Percentiles rank a stretch among this genome's conserved stretches.
These are phyloP conservation scores for Diploscapter pachys DNA, from an alignment of 1,140 invertebrate genomes.

Conservation along the genomic window DNA sequence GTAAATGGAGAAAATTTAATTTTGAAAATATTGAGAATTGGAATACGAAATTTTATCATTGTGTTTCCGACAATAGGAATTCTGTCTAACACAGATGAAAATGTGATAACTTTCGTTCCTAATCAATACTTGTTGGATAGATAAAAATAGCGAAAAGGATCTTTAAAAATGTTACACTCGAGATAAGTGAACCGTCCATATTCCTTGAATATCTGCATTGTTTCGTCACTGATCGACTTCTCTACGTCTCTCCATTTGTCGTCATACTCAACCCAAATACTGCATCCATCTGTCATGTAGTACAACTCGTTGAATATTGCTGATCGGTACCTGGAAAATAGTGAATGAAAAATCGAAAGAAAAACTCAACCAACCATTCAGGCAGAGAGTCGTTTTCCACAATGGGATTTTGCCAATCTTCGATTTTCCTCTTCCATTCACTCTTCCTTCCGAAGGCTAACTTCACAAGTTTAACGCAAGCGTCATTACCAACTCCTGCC, in stretches of 20 bases:
- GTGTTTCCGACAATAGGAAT: too few relatives aligned
- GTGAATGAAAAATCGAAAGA: neutral
- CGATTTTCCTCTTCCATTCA: conserved; percentile 77
- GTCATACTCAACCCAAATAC: conserved; percentile 73
- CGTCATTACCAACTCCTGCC: too few relatives aligned
- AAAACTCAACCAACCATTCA: conserved; percentile 23
- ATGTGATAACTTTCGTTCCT: too few relatives aligned
- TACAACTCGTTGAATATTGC: conserved; percentile 91
- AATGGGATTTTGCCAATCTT: conserved; percentile 77
- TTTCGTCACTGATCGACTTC: conserved; percentile 41
- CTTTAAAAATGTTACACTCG: conserved; percentile 58
- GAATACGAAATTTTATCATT: too few relatives aligned
- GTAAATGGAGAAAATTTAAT: too few relatives aligned
- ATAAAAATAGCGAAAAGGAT: too few relatives aligned
- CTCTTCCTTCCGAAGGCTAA: conserved; percentile 71
- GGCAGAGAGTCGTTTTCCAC: conserved; percentile 68
- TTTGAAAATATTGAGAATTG: too few relatives aligned
- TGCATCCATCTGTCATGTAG: conserved; percentile 82
- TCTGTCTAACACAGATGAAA: too few relatives aligned
- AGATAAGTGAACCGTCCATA: conserved; percentile 63
- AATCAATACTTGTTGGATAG: too few relatives aligned
- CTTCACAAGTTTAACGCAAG: too few relatives aligned
- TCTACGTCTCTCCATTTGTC: conserved; percentile 37
- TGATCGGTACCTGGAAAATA: conserved; percentile 74
- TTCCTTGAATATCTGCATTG: conserved; percentile 55